Conservation (phyloP, 2,888 invertebrate genomes). For the Helobdella robusta region DNA sequence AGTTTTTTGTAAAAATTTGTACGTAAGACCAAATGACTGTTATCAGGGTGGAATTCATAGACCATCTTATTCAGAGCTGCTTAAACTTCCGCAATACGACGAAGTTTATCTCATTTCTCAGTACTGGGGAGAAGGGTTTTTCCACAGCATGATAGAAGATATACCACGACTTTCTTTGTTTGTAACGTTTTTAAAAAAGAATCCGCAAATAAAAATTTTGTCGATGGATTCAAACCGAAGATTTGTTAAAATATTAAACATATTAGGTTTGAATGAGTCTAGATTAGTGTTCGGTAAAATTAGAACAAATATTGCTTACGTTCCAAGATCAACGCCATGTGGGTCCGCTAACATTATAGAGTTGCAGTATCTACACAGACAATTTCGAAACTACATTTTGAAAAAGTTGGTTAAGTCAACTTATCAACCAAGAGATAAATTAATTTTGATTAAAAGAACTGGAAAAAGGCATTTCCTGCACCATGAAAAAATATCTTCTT, state of each 20-base stretch:
- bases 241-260: slow-evolving; percentile 23
- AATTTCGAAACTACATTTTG: not conserved
- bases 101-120: slow-evolving; percentile 34
- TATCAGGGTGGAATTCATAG: not conserved
- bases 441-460: slow-evolving; percentile 29
- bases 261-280: slow-evolving; percentile 30
- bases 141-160: slow-evolving; percentile 33
- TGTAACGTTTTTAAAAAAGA: slow-evolving; percentile 28
- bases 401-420: not conserved
- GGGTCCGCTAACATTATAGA: slow-evolving; percentile 30
- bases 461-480: slow-evolving; percentile 20
- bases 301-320: slow-evolving; percentile 31
- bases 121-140: slow-evolving; percentile 32
- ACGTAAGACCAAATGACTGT: slow-evolving; percentile 1
- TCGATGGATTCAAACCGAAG: slow-evolving; percentile 26
- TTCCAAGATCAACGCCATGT: slow-evolving; percentile 33
- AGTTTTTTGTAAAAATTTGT: not conserved
- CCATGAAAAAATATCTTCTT: slow-evolving; percentile 14
- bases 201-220: slow-evolving; percentile 30
- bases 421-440: not conserved
- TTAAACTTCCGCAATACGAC: slow-evolving; percentile 25
- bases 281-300: slow-evolving; percentile 29
- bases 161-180: slow-evolving; percentile 33
- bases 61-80: not conserved
- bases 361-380: slow-evolving; percentile 27